Evolutionary conservation across 2,888 invertebrate genomes (phyloP), one percentile per base, ranked within the genome.

Genomic region (Caenorhabditis becei): DNA sequence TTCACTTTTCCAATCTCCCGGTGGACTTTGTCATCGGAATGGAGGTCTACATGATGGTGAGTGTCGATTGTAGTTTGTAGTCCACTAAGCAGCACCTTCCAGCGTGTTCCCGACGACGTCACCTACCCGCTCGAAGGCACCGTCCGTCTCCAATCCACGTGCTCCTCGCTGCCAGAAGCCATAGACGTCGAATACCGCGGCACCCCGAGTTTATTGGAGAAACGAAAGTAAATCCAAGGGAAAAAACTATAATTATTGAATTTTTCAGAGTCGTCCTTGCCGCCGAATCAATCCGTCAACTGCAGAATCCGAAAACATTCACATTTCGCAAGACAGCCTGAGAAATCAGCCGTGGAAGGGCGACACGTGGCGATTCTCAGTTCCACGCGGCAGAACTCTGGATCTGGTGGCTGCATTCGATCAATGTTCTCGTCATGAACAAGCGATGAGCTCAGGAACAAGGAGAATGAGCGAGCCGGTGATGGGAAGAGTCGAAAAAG

Each of bases 101-200:
- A 77, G 77, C 56, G 81, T 26, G 77, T 81, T 24, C 77, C 81
- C 1, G 77, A 81, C 47, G 83, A 83, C 35, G 80, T 84, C 3
- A 83, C 86, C 14, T 88, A 87, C 70, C 88, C 88, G 11, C 67
- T 88, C 18, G 88, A 88, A 56, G 87, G 88, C 54, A 87, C 87
- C 8, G 84, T 88, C 14, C 83, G 86, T 59, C 59, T 85, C 37
- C 49, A 65, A 11, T 77, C 84, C 2, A 80, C 78, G 20, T 84
- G 84, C 51, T 83, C 84, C 14, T 82, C 80, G 10, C 79, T 88
- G 20, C 86, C 87, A 0, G 80, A 82, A 41, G 80, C 84, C 2
- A 85, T 86, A 11, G 86, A 86, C 23, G 80, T 88, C 20, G 84
- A 84, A 54, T 83, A 84, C 26, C 58, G 85, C 14, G 86, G 87